Conservation (phyloP, 1,140 invertebrate species). For the Aethina tumida region DNA sequence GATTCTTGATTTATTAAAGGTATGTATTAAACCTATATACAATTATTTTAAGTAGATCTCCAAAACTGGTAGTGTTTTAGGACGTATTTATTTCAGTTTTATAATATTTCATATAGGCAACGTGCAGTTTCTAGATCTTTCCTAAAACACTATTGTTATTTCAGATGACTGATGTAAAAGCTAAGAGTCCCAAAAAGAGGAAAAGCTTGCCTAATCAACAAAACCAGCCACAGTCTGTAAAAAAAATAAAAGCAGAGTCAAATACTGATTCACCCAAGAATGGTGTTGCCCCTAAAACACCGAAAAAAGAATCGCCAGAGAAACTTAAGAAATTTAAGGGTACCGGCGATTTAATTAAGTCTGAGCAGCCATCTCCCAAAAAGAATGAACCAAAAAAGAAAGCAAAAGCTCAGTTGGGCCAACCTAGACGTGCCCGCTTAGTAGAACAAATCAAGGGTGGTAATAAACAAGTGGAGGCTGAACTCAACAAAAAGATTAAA, state of each 20-base stretch:
- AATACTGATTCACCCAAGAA: constrained; percentile 10
- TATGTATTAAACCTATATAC: no score
- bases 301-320: constrained; percentile 6
- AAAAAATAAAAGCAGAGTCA: constrained; percentile 10
- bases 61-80: no score
- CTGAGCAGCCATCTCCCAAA: no score
- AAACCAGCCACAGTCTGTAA: constrained; percentile 9
- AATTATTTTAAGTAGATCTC: no score
- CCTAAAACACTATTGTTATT: no score
- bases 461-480: constrained; percentile 11
- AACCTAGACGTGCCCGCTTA: constrained; percentile 10
- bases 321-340: constrained; percentile 3
- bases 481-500: constrained; percentile 15
- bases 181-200: constrained; percentile 20
- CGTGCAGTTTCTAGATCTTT: no score
- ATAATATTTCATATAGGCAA: no score
- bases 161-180: constrained; percentile 20
- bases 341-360: not conserved
- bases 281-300: constrained; percentile 13
- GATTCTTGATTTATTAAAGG: no score
- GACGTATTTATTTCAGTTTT: no score
- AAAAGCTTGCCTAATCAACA: constrained; percentile 12
- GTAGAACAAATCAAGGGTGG: constrained; percentile 6
- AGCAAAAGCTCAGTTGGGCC: constrained; percentile 1
- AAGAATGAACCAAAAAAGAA: constrained; percentile 12